These are phyloP conservation scores for Chelonoidis abingdonii DNA, from an alignment of 2,113 vertebrate genomes.

Conservation along the genomic window DNA sequence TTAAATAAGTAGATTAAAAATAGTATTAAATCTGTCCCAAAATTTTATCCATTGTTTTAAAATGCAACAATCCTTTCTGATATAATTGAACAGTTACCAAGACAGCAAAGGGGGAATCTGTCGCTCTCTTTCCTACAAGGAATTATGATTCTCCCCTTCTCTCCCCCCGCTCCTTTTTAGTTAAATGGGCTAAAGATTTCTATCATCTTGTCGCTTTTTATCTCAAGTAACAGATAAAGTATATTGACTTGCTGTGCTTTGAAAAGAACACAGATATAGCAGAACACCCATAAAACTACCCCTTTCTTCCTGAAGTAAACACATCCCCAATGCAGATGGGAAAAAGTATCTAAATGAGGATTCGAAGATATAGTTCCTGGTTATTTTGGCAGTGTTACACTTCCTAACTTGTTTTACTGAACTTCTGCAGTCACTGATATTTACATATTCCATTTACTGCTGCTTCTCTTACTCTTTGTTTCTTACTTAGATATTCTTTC, in stretches of 20 bases:
- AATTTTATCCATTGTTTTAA: not conserved
- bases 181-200: not conserved
- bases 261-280: not conserved
- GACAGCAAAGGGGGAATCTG: not conserved
- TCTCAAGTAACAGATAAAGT: not conserved
- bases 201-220: not conserved
- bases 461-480: not conserved
- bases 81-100: not conserved
- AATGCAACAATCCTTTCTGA: not conserved
- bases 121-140: not conserved
- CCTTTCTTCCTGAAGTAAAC: not conserved
- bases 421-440: not conserved
- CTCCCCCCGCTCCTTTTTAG: not conserved
- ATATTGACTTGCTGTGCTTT: not conserved
- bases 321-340: not conserved
- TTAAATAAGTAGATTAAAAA: not conserved
- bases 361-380: not conserved
- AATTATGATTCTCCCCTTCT: not conserved
- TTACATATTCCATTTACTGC: fast-evolving
- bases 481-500: not conserved
- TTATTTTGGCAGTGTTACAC: not conserved
- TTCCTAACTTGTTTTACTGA: not conserved
- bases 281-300: not conserved
- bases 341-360: too few species aligned
- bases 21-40: not conserved